Percentiles rank a stretch among this genome's conserved stretches.
These are phyloP conservation scores for Hydrotaea cyrtoneurina DNA, from an alignment of 2,888 invertebrate species.

Conservation along the genomic window DNA sequence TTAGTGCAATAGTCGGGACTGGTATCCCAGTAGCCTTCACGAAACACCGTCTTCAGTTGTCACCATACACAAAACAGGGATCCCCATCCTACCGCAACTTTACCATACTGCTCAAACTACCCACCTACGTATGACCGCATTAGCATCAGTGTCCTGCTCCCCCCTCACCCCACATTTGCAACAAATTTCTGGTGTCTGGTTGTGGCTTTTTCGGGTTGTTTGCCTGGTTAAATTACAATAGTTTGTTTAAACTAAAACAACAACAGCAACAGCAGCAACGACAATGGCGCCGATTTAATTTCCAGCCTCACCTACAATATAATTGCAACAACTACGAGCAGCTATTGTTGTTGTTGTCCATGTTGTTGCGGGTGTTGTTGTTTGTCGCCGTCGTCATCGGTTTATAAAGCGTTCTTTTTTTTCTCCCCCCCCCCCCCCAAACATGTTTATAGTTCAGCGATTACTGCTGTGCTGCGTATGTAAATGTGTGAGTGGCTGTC, in stretches of 20 bases:
- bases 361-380: slow-evolving; percentile 51
- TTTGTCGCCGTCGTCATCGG: slow-evolving; percentile 36
- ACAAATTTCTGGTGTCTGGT: slow-evolving; percentile 6
- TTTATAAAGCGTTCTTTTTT: slow-evolving; percentile 78
- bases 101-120: too few species aligned
- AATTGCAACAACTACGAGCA: slow-evolving; percentile 21
- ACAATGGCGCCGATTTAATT: slow-evolving; percentile 23
- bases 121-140: too few species aligned
- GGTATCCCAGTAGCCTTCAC: too few species aligned
- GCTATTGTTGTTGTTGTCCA: slow-evolving; percentile 2
- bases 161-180: neutral
- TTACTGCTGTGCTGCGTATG: slow-evolving; percentile 68
- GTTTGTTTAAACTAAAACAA: slow-evolving; percentile 55
- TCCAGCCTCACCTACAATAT: slow-evolving; percentile 61
- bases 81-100: too few species aligned
- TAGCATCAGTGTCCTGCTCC: neutral
- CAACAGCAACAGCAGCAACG: neutral
- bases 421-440: slow-evolving; percentile 53
- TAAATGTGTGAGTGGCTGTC: neutral
- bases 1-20: too few species aligned
- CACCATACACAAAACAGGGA: too few species aligned
- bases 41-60: too few species aligned
- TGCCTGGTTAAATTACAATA: slow-evolving; percentile 60
- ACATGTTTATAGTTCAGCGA: slow-evolving; percentile 71
- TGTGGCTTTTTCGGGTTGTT: slow-evolving; percentile 51